phyloP scores from a whole-genome alignment of 2,113 vertebrate genomes.

The Zonotrichia leucophrys region DNA sequence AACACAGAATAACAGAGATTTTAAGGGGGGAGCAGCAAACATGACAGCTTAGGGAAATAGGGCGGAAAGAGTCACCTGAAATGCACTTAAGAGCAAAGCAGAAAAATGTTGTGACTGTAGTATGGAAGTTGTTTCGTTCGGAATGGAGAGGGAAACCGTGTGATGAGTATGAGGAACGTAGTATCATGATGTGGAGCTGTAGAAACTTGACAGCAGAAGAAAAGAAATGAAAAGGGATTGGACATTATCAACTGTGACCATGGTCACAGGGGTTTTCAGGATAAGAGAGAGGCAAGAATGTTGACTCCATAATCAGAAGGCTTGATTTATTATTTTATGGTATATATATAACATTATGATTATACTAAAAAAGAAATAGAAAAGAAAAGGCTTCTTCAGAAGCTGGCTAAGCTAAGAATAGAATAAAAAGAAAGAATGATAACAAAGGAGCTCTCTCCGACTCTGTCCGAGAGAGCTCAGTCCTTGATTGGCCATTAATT shows the following conservation, averaged over 20 bases:
- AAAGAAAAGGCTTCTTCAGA: no score
- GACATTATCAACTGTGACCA: neutral
- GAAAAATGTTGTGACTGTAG: neutral
- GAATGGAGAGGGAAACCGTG: neutral
- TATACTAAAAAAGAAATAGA: no score
- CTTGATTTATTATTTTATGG: no score
- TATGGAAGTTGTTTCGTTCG: neutral
- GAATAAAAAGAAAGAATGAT: no score
- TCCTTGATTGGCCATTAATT: no score
- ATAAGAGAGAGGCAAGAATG: no score
- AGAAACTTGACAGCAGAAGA: neutral
- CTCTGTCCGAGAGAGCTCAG: no score
- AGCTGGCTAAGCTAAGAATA: no score
- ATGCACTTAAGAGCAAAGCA: neutral
- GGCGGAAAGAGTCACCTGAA: constrained; percentile 8
- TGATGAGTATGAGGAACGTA: neutral
- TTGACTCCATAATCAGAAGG: no score
- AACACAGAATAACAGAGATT: neutral
- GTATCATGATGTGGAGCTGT: neutral
- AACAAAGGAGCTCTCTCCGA: no score
- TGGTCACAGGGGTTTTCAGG: no score
- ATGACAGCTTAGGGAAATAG: neutral
- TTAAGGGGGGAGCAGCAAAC: neutral
- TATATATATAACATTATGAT: no score
- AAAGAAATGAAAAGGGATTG: neutral